Percentiles rank a stretch among this genome's conserved stretches.
phyloP scores from a whole-genome alignment of 2,113 vertebrate genomes.

The Rattus norvegicus region DNA sequence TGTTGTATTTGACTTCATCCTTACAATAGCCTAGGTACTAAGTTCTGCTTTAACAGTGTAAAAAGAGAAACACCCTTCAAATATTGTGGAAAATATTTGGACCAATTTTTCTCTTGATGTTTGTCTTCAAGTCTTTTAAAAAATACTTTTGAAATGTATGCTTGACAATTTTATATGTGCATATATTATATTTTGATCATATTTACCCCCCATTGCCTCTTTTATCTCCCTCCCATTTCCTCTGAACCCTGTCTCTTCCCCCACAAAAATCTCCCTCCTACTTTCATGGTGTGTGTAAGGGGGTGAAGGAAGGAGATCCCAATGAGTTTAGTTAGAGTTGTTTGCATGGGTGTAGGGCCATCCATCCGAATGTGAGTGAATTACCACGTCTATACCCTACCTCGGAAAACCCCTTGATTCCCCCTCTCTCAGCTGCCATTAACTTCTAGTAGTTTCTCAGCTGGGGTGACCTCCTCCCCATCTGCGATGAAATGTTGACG shows the following conservation, averaged over 20 bases:
- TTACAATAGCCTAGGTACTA: conserved; percentile 2
- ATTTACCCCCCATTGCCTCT: not conserved
- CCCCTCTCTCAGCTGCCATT: not conserved
- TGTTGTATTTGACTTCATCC: conserved; percentile 58
- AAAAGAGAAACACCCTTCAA: not conserved
- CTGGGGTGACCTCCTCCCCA: not conserved
- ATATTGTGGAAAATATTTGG: conserved; percentile 18
- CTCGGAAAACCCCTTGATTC: not conserved
- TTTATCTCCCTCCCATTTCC: not conserved
- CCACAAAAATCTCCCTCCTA: not conserved
- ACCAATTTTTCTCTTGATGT: conserved; percentile 42
- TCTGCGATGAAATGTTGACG: not conserved
- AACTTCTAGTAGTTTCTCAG: not conserved
- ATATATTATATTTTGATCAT: not conserved
- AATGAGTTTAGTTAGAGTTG: not conserved
- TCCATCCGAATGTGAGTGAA: not conserved
- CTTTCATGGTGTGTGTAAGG: not conserved
- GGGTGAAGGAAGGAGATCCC: not conserved
- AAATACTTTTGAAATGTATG: not conserved
- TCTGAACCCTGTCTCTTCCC: not conserved
- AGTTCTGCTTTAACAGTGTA: conserved; percentile 45
- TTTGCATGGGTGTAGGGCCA: not conserved
- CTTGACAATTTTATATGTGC: not conserved
- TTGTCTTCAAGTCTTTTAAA: not conserved
- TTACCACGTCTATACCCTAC: not conserved